phyloP scores from a whole-genome alignment of 2,888 invertebrate species.

The Acanthosepion esculentum region DNA sequence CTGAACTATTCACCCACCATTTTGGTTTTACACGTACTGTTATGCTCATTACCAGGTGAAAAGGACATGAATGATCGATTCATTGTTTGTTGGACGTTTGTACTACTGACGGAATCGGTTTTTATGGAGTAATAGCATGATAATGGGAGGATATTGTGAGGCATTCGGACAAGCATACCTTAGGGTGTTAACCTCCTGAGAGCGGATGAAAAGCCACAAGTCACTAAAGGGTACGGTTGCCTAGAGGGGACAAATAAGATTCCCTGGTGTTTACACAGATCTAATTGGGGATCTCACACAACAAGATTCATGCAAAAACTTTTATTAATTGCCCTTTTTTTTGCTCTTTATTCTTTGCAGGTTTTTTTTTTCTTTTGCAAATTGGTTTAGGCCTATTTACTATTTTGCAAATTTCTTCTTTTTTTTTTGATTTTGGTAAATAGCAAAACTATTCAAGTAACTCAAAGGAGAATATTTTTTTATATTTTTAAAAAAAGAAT shows the following conservation, averaged over 20 bases:
- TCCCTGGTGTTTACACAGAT: not conserved
- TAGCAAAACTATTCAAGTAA: not conserved
- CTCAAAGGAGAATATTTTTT: not conserved
- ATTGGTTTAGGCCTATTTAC: not conserved
- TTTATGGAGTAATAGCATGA: not conserved
- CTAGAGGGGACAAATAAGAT: not conserved
- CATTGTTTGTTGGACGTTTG: constrained; percentile 4
- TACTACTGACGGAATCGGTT: not conserved
- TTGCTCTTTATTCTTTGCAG: too few relatives aligned
- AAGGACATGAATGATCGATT: not conserved
- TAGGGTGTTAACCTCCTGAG: constrained; percentile 11
- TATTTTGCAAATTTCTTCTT: not conserved
- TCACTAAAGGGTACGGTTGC: constrained; percentile 10
- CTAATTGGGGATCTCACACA: constrained; percentile 20
- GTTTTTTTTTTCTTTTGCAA: not conserved
- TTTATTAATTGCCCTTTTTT: not conserved
- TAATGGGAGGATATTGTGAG: constrained; percentile 33
- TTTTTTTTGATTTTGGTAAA: not conserved
- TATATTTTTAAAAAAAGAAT: too few relatives aligned
- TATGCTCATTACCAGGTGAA: not conserved
- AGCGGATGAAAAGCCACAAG: constrained; percentile 20
- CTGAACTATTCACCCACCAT: not conserved
- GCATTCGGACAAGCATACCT: constrained; percentile 6
- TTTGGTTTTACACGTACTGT: not conserved
- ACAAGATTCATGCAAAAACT: not conserved